A percentile compares a stretch with the other conserved stretches of the same genome.
phyloP scores from a whole-genome alignment of 2,797 vertebrate species.

The Pangasius djambal region DNA sequence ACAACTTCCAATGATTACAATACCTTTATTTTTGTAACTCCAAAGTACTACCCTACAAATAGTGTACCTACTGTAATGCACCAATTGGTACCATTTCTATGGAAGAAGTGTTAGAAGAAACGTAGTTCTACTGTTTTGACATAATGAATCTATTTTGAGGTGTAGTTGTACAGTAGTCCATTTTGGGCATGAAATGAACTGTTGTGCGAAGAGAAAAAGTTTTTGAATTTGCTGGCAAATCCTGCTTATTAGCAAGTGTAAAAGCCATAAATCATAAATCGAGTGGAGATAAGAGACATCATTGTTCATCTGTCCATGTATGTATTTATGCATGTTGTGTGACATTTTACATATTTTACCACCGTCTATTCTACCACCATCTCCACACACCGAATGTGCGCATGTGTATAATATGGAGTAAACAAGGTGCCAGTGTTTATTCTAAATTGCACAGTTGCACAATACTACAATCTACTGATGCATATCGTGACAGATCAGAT shows the following conservation, averaged over 20 bases:
- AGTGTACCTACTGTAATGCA: neutral
- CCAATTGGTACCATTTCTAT: neutral
- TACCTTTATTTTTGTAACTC: neutral
- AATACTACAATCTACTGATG: neutral
- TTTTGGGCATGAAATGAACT: neutral
- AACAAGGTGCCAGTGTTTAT: neutral
- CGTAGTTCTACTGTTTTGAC: neutral
- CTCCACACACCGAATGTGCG: neutral
- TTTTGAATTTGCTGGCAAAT: neutral
- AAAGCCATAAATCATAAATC: conserved; percentile 5
- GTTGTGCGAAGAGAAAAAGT: neutral
- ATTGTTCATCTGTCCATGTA: neutral
- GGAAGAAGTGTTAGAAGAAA: neutral
- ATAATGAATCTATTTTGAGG: neutral
- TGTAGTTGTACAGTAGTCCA: neutral
- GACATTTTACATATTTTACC: neutral
- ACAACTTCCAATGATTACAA: neutral
- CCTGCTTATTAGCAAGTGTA: neutral
- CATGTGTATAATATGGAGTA: neutral
- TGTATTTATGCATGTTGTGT: neutral
- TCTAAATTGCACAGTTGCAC: neutral
- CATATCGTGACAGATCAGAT: neutral
- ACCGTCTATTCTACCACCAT: neutral
- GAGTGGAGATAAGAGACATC: neutral
- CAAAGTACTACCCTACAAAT: neutral